Conservation (phyloP, 2,888 invertebrate species). For the Clunio marinus region DNA sequence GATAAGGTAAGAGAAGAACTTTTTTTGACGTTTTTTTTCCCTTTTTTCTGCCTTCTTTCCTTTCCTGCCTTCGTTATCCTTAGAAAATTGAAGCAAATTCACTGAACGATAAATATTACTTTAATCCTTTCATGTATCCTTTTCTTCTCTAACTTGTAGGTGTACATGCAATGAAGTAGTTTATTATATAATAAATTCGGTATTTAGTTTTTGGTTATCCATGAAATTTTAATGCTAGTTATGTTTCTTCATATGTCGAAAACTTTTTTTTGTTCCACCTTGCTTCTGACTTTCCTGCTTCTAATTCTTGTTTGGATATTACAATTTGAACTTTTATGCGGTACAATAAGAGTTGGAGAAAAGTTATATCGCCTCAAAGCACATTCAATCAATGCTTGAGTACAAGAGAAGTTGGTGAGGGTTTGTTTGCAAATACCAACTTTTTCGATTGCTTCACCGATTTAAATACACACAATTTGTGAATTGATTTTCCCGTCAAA, state of each 20-base stretch:
- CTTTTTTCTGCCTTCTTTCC: background rate
- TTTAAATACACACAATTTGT: background rate
- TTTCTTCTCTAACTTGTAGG: background rate
- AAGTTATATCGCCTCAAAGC: background rate
- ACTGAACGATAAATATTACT: conserved; percentile 35
- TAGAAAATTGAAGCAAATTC: conserved; percentile 11
- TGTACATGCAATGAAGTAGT: background rate
- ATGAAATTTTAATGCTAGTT: conserved; percentile 19
- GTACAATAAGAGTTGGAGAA: background rate
- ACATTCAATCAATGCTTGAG: conserved; percentile 5
- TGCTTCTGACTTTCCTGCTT: conserved; percentile 1
- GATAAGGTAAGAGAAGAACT: background rate
- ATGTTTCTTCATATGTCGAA: conserved; percentile 9
- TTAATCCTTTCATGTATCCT: conserved; percentile 29
- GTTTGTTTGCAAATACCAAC: conserved; percentile 5
- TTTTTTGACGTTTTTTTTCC: background rate
- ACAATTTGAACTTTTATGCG: background rate
- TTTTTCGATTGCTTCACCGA: conserved; percentile 18
- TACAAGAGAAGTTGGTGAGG: background rate
- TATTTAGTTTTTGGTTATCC: conserved; percentile 30
- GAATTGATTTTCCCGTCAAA: conserved; percentile 28
- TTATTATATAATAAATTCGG: conserved; percentile 38
- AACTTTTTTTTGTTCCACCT: background rate
- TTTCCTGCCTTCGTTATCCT: background rate
- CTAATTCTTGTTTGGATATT: background rate